Evolutionary conservation across 2,113 vertebrate genomes (phyloP).

Genomic region (Callaeas wilsoni): DNA sequence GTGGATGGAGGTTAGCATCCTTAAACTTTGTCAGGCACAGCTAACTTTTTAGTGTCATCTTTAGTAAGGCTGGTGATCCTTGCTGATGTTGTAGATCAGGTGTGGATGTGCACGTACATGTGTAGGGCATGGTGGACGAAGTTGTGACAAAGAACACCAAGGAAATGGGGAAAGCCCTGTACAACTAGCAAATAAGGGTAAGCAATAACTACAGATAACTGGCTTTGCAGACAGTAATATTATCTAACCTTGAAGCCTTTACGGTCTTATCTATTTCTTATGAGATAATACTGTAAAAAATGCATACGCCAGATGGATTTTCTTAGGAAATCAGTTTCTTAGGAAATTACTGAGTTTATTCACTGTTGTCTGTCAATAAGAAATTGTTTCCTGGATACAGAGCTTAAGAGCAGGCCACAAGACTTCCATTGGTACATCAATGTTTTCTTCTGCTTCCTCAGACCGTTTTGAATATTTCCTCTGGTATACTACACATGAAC

Average conservation of each 20-base stretch:
- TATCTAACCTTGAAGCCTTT: not conserved
- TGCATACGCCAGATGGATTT: not conserved
- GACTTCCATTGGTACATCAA: not conserved
- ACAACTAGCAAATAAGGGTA: not conserved
- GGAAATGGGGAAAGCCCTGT: not conserved
- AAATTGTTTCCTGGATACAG: not conserved
- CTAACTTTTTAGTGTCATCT: not conserved
- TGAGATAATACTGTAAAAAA: not conserved
- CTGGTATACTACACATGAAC: not conserved
- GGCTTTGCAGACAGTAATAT: not conserved
- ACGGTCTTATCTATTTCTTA: not conserved
- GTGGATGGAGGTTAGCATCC: not conserved
- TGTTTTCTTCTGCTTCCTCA: not conserved
- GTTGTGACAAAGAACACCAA: not conserved
- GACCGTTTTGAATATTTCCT: not conserved
- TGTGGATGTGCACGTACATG: not conserved
- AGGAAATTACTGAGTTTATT: not conserved
- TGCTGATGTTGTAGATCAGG: fast-evolving
- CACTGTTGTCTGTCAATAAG: not conserved
- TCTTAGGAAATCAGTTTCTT: not conserved
- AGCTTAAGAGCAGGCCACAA: not conserved
- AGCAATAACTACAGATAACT: not conserved
- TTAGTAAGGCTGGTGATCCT: not conserved
- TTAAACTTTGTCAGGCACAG: not conserved
- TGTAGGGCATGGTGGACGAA: fast-evolving